Evolutionary conservation across 2,797 vertebrate genomes (phyloP), one percentile per base, ranked within the genome.

Genomic region (Philypnodon macrostomus): DNA sequence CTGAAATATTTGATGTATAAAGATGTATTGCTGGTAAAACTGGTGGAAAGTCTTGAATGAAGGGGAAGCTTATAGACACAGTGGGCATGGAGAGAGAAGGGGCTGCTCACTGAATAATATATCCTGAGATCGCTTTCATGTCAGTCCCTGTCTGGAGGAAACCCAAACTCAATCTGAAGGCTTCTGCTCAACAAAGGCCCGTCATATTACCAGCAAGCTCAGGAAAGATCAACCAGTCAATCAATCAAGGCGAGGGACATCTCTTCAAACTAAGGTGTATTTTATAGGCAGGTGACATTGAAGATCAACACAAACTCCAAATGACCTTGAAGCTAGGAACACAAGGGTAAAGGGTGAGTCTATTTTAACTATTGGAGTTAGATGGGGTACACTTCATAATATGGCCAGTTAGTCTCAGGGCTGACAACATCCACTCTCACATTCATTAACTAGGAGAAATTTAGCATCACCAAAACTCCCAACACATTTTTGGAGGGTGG

Each of bases 181-280:
- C 67, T 68, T 34, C 52, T 18, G 15, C 10, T 45, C 60, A 71
- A 81, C 67, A 78, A 75, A 73, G 42, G 36, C 47, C 55, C 14
- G 46, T 76, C 78, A 69, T 60, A 75, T 77, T 61, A 72, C 72
- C 67, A 58, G 60, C 60, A 57, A 58, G 47, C 63, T 70, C 53
- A 41, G 33, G 36, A 5, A 40, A 70, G 63, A 80, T 76, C 70
- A 75, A 60, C 53, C 38, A 24, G 67, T 34, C 35, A 12, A 48
- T 73, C 64, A 75, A 73, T 75, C 56, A 36, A 24, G 16, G 58
- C 36, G 27, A 65, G 63, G 58, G 59, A 51, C 76, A 64, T 62
- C 63, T 78, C 62, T 70, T 75, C 70, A 84, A 81, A 79, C 60
- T 33, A n/a, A 63, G 47, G 51, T 55, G 60, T n/a, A 79, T 81